Conservation (phyloP, 2,797 vertebrate genomes). For the Macrochelys suwanniensis region DNA sequence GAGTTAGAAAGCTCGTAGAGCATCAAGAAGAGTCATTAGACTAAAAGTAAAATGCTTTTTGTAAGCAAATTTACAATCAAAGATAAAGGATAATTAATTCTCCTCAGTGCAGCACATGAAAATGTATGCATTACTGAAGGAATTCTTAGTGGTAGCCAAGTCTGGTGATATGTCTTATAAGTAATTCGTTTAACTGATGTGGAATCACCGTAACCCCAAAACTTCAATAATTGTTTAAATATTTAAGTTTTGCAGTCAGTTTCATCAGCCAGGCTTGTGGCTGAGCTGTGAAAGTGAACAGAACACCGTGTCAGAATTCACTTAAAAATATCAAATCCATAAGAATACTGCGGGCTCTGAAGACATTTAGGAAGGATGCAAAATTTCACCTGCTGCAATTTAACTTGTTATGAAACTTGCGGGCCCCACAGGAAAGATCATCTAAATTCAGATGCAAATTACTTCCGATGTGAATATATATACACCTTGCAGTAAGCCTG, state of each 20-base stretch:
- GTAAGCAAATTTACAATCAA: constrained; percentile 2
- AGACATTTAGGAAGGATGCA: constrained; percentile 24
- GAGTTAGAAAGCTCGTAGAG: neutral
- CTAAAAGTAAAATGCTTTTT: constrained; percentile 11
- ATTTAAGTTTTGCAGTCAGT: constrained; percentile 60
- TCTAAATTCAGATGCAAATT: constrained; percentile 19
- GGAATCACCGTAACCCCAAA: constrained; percentile 52
- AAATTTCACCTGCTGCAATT: constrained; percentile 51
- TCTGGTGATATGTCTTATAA: constrained; percentile 39
- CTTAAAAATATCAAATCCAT: constrained; percentile 17
- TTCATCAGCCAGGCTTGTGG: constrained; percentile 60
- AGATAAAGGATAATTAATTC: constrained; percentile 18
- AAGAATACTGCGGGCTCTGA: neutral
- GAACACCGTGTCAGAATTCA: constrained; percentile 41
- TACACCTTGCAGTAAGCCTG: constrained; percentile 27
- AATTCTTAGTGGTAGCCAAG: constrained; percentile 47
- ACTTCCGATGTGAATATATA: constrained; percentile 42
- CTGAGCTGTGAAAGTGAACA: constrained; percentile 64
- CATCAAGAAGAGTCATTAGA: neutral
- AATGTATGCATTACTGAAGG: constrained; percentile 35
- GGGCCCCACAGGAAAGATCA: constrained; percentile 29
- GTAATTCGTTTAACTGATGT: constrained; percentile 68
- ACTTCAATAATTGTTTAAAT: constrained; percentile 71
- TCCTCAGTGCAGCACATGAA: neutral
- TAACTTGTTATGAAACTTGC: constrained; percentile 55